These are phyloP conservation scores for Tetranychus truncatus DNA, from an alignment of 2,888 invertebrate genomes.

Conservation along the genomic window DNA sequence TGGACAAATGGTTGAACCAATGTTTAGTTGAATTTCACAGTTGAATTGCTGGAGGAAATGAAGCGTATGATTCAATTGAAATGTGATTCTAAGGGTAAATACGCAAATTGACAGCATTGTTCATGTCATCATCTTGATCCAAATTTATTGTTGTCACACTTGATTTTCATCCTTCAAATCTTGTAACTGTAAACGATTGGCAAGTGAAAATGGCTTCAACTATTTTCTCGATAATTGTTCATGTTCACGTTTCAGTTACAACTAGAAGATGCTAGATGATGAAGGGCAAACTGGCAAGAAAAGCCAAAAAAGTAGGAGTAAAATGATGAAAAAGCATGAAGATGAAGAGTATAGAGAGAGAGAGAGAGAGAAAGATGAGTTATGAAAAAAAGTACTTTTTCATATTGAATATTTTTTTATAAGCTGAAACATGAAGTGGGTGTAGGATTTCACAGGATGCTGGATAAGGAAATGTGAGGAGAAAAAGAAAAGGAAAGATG, in stretches of 20 bases:
- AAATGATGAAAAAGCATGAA: not conserved
- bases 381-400: not conserved
- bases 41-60: not conserved
- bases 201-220: not conserved
- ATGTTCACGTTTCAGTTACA: no score
- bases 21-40: not conserved
- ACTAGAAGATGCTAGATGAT: not conserved
- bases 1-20: no score
- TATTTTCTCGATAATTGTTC: not conserved
- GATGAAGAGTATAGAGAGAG: not conserved
- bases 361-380: not conserved
- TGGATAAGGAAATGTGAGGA: not conserved
- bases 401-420: not conserved
- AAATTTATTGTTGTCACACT: not conserved
- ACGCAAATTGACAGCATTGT: not conserved
- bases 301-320: conserved; percentile 5
- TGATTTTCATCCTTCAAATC: not conserved
- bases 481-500: not conserved
- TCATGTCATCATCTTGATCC: not conserved
- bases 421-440: not conserved
- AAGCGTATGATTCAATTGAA: not conserved
- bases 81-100: not conserved
- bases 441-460: not conserved
- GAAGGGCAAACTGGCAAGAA: not conserved
- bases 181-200: not conserved